A percentile compares a stretch with the other conserved stretches of the same genome.
These are phyloP conservation scores for Troglohyphantes excavatus DNA, from an alignment of 2,888 invertebrate species.

Conservation along the genomic window DNA sequence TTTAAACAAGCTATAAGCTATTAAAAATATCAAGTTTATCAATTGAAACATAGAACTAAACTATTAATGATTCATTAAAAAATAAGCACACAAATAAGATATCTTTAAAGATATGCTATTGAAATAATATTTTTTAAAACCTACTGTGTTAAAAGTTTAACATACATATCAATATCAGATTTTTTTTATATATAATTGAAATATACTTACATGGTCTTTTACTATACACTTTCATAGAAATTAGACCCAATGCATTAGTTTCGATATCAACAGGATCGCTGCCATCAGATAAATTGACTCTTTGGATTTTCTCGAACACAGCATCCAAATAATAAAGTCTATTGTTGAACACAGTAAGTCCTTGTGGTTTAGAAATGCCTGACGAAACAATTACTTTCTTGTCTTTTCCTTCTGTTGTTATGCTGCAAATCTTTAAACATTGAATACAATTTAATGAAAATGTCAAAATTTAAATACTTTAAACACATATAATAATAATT, in stretches of 20 bases:
- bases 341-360: slow-evolving; percentile 91
- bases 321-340: slow-evolving; percentile 94
- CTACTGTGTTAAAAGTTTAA: background rate
- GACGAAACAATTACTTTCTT: slow-evolving; percentile 86
- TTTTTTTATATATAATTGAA: slow-evolving; percentile 26
- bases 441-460: slow-evolving; percentile 15
- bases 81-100: too few species aligned
- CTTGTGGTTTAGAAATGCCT: slow-evolving; percentile 90
- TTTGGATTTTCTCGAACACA: slow-evolving; percentile 92
- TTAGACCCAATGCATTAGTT: slow-evolving; percentile 87
- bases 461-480: too few species aligned
- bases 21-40: too few species aligned
- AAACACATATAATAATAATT: too few species aligned
- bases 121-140: background rate
- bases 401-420: slow-evolving; percentile 86
- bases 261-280: slow-evolving; percentile 93
- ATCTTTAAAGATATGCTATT: too few species aligned
- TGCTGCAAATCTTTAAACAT: slow-evolving; percentile 63
- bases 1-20: too few species aligned
- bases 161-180: slow-evolving; percentile 1
- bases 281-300: slow-evolving; percentile 91
- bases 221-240: slow-evolving; percentile 92
- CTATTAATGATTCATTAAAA: too few species aligned
- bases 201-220: slow-evolving; percentile 86
- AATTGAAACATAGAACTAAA: too few species aligned